Evolutionary conservation across 2,797 vertebrate species (phyloP).

Genomic region (Xyrichtys novacula): DNA sequence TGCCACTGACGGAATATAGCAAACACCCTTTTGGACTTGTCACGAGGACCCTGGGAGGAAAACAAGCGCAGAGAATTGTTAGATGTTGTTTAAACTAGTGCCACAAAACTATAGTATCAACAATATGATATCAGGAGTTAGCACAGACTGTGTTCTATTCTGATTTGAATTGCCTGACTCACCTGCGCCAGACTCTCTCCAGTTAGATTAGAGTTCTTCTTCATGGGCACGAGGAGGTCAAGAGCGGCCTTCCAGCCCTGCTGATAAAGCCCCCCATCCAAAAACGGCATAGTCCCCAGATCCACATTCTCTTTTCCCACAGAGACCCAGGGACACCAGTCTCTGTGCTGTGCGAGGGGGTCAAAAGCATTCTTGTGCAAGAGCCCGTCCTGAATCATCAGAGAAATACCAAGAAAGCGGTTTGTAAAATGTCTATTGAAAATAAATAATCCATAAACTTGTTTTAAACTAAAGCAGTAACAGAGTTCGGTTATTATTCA

Average conservation of each 20-base stretch:
- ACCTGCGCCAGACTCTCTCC: slow-evolving; percentile 83
- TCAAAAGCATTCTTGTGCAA: slow-evolving; percentile 88
- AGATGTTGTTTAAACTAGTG: not conserved
- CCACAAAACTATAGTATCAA: not conserved
- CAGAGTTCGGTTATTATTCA: no score
- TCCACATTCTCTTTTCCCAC: slow-evolving; percentile 70
- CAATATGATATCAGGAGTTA: not conserved
- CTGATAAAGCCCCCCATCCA: slow-evolving; percentile 61
- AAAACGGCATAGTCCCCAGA: slow-evolving; percentile 33
- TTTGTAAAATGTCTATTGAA: not conserved
- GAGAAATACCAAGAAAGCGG: not conserved
- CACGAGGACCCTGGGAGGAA: slow-evolving; percentile 87
- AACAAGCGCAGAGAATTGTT: slow-evolving; percentile 27
- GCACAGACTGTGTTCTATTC: not conserved
- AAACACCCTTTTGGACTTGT: slow-evolving; percentile 95
- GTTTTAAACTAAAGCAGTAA: not conserved
- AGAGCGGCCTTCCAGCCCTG: slow-evolving; percentile 91
- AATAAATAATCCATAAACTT: not conserved
- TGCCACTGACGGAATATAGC: slow-evolving; percentile 96
- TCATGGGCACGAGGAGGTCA: slow-evolving; percentile 85
- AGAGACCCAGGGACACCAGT: slow-evolving; percentile 97
- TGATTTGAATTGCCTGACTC: no score
- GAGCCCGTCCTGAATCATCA: slow-evolving; percentile 81
- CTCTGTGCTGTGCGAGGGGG: slow-evolving; percentile 92
- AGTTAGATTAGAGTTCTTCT: slow-evolving; percentile 72